A percentile compares a stretch with the other conserved stretches of the same genome.
phyloP scores from a whole-genome alignment of 2,113 vertebrate genomes.

The Syngnathus floridae region DNA sequence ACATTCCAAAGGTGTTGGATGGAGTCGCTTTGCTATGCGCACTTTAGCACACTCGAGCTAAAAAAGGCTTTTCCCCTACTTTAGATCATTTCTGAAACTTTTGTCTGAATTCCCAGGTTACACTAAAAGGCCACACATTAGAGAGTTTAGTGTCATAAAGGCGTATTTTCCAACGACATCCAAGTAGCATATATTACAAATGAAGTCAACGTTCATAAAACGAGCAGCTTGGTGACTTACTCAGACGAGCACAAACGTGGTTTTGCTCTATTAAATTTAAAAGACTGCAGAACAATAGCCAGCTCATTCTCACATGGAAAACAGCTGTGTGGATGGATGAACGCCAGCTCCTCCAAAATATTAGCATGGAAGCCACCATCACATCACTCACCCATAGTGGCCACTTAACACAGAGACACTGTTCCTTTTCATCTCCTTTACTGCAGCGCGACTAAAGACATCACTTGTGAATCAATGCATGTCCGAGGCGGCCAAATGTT shows the following conservation, averaged over 20 bases:
- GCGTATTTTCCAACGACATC: background rate
- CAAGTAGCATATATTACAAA: background rate
- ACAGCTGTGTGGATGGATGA: background rate
- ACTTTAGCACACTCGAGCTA: background rate
- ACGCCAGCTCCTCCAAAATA: background rate
- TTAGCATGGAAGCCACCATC: background rate
- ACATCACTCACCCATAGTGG: background rate
- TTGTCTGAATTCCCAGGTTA: background rate
- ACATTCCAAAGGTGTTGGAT: background rate
- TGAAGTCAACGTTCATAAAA: slow-evolving; percentile 4
- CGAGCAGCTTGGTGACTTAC: background rate
- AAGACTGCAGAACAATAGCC: background rate
- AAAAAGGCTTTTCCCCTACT: background rate
- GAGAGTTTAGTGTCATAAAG: background rate
- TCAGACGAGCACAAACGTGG: background rate
- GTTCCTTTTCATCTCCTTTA: background rate
- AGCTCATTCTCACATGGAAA: slow-evolving; percentile 1
- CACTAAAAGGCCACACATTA: background rate
- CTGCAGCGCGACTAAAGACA: background rate
- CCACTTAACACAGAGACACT: background rate
- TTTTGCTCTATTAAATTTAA: slow-evolving; percentile 5
- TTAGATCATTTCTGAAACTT: background rate
- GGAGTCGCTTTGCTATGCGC: background rate
- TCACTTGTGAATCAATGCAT: background rate
- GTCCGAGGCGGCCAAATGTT: background rate